phyloP scores from a whole-genome alignment of 2,113 vertebrate species.

The Pseudorhombus dupliciocellatus region DNA sequence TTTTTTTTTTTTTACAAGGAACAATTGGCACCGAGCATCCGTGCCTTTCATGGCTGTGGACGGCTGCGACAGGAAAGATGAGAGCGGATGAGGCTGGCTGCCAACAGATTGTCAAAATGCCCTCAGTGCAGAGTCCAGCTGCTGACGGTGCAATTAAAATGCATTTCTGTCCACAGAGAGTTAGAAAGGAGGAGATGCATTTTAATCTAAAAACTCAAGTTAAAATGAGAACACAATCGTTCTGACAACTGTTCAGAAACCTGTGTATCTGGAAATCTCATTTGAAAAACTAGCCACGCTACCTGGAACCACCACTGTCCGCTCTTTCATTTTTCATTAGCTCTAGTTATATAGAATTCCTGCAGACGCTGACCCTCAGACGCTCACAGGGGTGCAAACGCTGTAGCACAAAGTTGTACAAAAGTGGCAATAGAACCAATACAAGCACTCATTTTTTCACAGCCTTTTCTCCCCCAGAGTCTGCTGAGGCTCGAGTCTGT shows the following conservation, averaged over 20 bases:
- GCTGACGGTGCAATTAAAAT: slow-evolving; percentile 42
- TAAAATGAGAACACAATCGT: slow-evolving; percentile 7
- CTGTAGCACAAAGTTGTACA: neutral
- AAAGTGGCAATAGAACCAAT: slow-evolving; percentile 3
- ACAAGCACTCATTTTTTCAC: slow-evolving; percentile 24
- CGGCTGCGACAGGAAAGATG: slow-evolving; percentile 19
- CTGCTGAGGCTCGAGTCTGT: slow-evolving; percentile 27
- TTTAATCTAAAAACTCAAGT: slow-evolving; percentile 3
- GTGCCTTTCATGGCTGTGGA: slow-evolving; percentile 21
- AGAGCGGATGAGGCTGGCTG: slow-evolving; percentile 22
- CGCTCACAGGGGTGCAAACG: neutral
- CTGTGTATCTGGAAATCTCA: neutral
- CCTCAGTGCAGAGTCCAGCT: slow-evolving; percentile 46
- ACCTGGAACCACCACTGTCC: neutral
- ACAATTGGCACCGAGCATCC: slow-evolving; percentile 16
- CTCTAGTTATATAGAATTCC: neutral
- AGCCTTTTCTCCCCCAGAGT: slow-evolving; percentile 3
- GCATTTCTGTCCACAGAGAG: slow-evolving; percentile 6
- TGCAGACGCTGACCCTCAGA: slow-evolving; percentile 6
- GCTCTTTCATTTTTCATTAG: neutral
- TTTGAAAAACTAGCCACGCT: neutral
- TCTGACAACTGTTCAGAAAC: neutral
- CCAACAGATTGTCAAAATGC: slow-evolving; percentile 50
- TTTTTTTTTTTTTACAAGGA: slow-evolving; percentile 5
- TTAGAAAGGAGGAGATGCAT: neutral